Percentiles rank a stretch among this genome's conserved stretches.
These are phyloP conservation scores for Prinia subflava DNA, from an alignment of 2,113 vertebrate species.

Conservation along the genomic window DNA sequence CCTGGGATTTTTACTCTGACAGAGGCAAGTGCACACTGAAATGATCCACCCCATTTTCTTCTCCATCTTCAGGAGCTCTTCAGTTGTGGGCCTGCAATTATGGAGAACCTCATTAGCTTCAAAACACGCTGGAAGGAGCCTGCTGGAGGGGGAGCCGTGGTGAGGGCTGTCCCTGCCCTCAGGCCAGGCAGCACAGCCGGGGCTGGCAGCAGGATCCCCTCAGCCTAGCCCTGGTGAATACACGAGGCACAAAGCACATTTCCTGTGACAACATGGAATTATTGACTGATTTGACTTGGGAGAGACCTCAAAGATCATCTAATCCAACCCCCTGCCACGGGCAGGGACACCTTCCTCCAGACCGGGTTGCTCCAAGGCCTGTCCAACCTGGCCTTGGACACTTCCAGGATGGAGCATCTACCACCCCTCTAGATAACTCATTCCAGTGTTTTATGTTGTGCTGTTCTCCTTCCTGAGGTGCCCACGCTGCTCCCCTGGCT, in stretches of 20 bases:
- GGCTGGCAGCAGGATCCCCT: not conserved
- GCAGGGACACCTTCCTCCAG: not conserved
- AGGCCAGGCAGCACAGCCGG: not conserved
- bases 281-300: not conserved
- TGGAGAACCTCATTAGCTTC: not conserved
- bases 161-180: not conserved
- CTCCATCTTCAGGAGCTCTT: not conserved
- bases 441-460: not conserved
- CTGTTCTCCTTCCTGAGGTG: not conserved
- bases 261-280: not conserved
- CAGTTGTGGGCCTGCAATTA: accelerated
- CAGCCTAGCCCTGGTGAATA: not conserved
- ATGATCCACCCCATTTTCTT: accelerated
- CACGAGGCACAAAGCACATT: accelerated
- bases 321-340: not conserved
- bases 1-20: not conserved
- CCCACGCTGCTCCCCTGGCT: accelerated
- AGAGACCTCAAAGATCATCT: not conserved
- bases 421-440: not conserved
- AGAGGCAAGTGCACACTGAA: not conserved
- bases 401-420: not conserved
- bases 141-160: accelerated
- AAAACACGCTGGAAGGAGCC: not conserved
- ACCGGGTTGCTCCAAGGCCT: not conserved
- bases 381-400: not conserved